Conservation (phyloP, 64 coral and sea anemone species). For the Porites australiensis region DNA sequence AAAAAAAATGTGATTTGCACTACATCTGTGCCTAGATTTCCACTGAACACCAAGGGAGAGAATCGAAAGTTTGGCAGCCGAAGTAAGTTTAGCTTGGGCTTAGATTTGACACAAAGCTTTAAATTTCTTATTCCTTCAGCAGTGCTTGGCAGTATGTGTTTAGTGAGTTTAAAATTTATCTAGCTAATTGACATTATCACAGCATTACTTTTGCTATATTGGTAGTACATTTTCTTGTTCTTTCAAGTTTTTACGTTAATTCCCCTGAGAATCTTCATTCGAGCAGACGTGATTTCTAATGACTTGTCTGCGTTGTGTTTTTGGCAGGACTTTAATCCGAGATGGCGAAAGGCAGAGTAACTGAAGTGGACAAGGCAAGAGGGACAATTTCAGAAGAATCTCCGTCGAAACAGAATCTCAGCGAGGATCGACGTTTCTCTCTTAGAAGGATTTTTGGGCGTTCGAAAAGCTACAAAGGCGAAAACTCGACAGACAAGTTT, state of each 20-base stretch:
- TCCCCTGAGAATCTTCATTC: background rate
- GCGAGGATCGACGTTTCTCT: conserved; percentile 75
- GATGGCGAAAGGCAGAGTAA: conserved; percentile 20
- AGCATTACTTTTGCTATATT: too few species aligned
- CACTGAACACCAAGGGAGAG: background rate
- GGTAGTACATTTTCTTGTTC: background rate
- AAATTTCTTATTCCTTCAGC: background rate
- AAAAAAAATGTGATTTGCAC: background rate
- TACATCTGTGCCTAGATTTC: background rate
- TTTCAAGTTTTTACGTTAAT: background rate
- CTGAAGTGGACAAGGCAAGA: background rate
- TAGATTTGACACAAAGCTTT: background rate
- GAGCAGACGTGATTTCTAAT: background rate
- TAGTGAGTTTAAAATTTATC: too few species aligned
- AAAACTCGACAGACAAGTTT: conserved; percentile 69
- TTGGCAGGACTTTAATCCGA: conserved; percentile 5
- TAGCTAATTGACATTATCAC: too few species aligned
- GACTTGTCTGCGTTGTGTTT: background rate
- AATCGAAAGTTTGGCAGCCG: background rate
- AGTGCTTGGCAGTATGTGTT: too few species aligned
- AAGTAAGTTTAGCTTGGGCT: background rate
- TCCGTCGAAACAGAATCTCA: conserved; percentile 26
- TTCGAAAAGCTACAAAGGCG: conserved; percentile 86
- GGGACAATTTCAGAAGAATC: background rate
- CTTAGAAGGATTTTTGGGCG: conserved; percentile 85